These are phyloP conservation scores for Drosophila meridiana DNA, from an alignment of 2,888 invertebrate species.

Conservation along the genomic window DNA sequence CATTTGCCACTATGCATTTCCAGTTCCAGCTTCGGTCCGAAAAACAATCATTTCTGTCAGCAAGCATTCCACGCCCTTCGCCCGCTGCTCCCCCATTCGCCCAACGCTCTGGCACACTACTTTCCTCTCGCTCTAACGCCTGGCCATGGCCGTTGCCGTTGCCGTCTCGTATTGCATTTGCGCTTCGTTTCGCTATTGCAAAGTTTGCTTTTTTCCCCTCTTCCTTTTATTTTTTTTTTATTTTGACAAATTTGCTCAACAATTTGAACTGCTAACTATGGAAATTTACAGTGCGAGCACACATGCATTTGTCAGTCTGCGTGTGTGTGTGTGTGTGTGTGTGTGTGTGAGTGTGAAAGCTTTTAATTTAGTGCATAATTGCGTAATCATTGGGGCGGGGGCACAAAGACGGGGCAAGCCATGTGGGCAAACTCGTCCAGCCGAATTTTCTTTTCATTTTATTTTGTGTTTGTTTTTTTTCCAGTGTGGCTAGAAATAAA, in stretches of 20 bases:
- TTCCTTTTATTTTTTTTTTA: constrained; percentile 2
- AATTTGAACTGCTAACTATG: constrained; percentile 44
- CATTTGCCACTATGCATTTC: constrained; percentile 32
- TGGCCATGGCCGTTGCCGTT: neutral
- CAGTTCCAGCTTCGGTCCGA: constrained; percentile 43
- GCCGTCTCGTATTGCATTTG: constrained; percentile 12
- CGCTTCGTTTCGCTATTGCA: constrained; percentile 37
- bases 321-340: neutral
- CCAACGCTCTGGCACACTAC: neutral
- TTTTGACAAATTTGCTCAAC: constrained; percentile 50
- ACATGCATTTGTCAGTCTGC: constrained; percentile 1
- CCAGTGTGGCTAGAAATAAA: constrained; percentile 40
- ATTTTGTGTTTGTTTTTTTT: constrained; percentile 9
- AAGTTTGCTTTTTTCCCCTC: constrained; percentile 27
- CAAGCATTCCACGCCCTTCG: constrained; percentile 23
- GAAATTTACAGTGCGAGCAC: constrained; percentile 30
- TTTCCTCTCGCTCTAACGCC: neutral
- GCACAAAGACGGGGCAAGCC: neutral
- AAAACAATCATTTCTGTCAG: constrained; percentile 48
- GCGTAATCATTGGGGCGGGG: constrained; percentile 66
- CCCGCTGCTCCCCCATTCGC: neutral
- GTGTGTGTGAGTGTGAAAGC: constrained; percentile 17
- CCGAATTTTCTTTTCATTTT: neutral
- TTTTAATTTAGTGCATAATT: constrained; percentile 75
- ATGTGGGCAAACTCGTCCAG: constrained; percentile 14